phyloP scores from a whole-genome alignment of 2,797 vertebrate species.

The Melanotaenia parkinsoni region DNA sequence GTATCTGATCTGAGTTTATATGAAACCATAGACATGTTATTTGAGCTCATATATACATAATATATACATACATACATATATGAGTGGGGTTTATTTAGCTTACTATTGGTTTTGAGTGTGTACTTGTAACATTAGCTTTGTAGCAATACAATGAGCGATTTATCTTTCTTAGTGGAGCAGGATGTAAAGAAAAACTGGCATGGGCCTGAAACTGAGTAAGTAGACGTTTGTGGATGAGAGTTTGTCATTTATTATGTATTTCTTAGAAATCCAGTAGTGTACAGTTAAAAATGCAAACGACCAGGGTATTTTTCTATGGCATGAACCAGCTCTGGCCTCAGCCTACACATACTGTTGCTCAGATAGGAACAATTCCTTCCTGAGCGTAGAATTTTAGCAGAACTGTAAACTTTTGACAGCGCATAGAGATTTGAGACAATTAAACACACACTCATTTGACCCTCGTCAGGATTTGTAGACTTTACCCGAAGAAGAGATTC shows the following conservation, averaged over 20 bases:
- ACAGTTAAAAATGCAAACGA: conserved; percentile 72
- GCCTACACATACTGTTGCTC: conserved; percentile 57
- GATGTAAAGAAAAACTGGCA: conserved; percentile 42
- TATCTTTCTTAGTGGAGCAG: conserved; percentile 63
- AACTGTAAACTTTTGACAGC: conserved; percentile 69
- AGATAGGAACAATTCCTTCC: conserved; percentile 54
- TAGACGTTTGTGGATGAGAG: conserved; percentile 45
- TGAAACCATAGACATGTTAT: conserved; percentile 36
- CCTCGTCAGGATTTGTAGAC: conserved; percentile 70
- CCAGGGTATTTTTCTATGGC: conserved; percentile 80
- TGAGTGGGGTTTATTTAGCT: conserved; percentile 68
- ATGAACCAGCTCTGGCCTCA: conserved; percentile 66
- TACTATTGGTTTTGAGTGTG: conserved; percentile 68
- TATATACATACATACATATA: conserved; percentile 22
- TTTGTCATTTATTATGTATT: conserved; percentile 50
- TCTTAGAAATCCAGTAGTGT: conserved; percentile 59
- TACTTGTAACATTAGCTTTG: conserved; percentile 74
- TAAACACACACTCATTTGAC: conserved; percentile 69
- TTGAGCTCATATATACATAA: conserved; percentile 56
- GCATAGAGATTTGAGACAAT: conserved; percentile 68
- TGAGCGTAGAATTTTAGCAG: conserved; percentile 53
- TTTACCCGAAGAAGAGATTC: conserved; percentile 47
- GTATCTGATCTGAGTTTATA: conserved; percentile 43
- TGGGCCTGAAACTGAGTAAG: conserved; percentile 31
- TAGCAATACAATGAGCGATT: conserved; percentile 68